A percentile compares a stretch with the other conserved stretches of the same genome.
These are phyloP conservation scores for Corvus moneduloides DNA, from an alignment of 2,113 vertebrate genomes.

Conservation along the genomic window DNA sequence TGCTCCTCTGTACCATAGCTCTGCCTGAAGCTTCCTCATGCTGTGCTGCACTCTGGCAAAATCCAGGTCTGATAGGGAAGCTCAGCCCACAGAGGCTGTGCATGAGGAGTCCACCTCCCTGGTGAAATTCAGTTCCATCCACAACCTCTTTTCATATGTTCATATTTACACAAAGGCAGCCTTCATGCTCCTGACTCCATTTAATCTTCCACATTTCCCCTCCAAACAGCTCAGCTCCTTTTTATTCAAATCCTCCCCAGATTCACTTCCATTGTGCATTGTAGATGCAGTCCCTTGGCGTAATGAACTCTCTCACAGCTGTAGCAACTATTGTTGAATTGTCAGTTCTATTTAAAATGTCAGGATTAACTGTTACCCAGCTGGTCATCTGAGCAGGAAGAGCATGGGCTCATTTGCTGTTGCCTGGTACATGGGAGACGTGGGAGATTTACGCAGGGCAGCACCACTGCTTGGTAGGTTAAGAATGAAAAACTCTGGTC, in stretches of 20 bases:
- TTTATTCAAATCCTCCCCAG: neutral
- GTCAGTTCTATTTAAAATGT: constrained; percentile 8
- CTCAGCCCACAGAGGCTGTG: neutral
- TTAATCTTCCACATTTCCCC: neutral
- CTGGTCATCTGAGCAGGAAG: constrained; percentile 2
- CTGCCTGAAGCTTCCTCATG: neutral
- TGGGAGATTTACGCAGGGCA: neutral
- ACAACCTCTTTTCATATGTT: neutral
- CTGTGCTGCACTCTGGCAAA: neutral
- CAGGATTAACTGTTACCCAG: constrained; percentile 6
- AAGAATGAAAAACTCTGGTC: neutral
- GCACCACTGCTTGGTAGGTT: neutral
- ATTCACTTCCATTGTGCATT: neutral
- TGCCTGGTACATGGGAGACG: neutral
- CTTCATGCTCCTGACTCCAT: neutral
- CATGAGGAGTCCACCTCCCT: neutral
- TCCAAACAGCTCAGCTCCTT: neutral
- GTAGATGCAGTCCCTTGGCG: neutral
- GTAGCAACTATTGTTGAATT: constrained; percentile 9
- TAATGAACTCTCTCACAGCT: neutral
- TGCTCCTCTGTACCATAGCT: neutral
- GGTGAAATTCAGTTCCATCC: neutral
- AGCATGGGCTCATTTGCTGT: neutral
- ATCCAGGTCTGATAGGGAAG: neutral
- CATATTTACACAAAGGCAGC: neutral